Conservation (phyloP, 2,888 invertebrate species). For the Drosophila incognita region DNA sequence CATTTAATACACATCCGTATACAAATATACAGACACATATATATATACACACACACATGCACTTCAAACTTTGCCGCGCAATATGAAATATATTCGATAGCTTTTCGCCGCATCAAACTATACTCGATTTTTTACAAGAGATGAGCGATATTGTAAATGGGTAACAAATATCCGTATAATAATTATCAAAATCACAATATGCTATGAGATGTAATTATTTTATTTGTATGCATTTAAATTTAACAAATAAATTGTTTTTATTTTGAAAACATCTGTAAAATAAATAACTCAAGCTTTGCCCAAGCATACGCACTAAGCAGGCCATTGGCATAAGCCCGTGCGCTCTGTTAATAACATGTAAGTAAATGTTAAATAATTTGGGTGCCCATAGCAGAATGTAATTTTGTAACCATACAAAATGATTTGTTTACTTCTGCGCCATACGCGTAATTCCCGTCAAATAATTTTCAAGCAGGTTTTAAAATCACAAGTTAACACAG, state of each 20-base stretch:
- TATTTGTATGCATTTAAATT: neutral
- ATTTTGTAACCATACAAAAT: conserved; percentile 73
- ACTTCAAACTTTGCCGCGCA: neutral
- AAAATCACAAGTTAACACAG: conserved; percentile 42
- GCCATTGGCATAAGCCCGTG: too few species aligned
- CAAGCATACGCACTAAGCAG: too few species aligned
- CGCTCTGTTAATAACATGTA: neutral
- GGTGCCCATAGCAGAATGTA: conserved; percentile 30
- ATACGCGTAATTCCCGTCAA: conserved; percentile 68
- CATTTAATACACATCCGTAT: neutral
- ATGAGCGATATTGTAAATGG: neutral
- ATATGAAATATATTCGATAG: neutral
- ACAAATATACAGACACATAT: neutral
- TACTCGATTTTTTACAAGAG: neutral
- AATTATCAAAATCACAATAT: neutral
- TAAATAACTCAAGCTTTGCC: neutral
- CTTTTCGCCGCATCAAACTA: neutral
- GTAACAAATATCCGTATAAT: neutral
- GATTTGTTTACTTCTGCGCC: conserved; percentile 84
- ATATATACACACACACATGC: neutral
- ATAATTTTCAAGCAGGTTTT: conserved; percentile 53
- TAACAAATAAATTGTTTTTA: neutral
- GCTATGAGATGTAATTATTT: too few species aligned
- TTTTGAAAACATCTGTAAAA: neutral
- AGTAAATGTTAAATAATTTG: conserved; percentile 1